A percentile compares a stretch with the other conserved stretches of the same genome.
Conservation (phyloP, 2,113 vertebrate genomes). For the Xiphias gladius region DNA sequence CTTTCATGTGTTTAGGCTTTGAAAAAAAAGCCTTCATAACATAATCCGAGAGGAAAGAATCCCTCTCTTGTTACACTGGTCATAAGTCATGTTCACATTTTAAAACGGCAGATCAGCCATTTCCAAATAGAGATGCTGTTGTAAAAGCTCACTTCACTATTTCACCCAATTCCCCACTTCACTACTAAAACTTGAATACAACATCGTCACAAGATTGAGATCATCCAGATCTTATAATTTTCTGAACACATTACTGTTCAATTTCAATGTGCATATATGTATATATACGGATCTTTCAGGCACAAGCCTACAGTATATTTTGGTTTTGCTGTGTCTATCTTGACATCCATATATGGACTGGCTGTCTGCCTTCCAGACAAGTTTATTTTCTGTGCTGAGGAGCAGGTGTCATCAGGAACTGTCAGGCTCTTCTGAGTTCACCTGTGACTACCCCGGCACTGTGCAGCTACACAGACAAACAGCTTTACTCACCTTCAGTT, state of each 20-base stretch:
- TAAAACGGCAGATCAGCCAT: too few species aligned
- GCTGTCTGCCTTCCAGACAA: slow-evolving; percentile 6
- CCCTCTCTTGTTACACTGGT: too few species aligned
- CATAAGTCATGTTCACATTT: too few species aligned
- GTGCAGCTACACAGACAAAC: slow-evolving; percentile 58
- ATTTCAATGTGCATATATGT: too few species aligned
- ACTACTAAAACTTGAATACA: neutral
- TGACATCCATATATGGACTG: slow-evolving; percentile 30
- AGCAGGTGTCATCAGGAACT: slow-evolving; percentile 32
- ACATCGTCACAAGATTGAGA: neutral
- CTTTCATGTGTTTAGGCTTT: too few species aligned
- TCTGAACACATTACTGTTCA: too few species aligned
- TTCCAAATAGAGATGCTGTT: too few species aligned
- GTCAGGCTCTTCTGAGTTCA: slow-evolving; percentile 35
- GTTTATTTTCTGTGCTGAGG: slow-evolving; percentile 20
- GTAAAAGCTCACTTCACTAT: too few species aligned
- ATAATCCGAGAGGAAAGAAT: too few species aligned
- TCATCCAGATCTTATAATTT: too few species aligned
- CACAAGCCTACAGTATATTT: neutral
- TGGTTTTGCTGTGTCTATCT: neutral
- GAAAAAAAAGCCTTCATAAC: too few species aligned
- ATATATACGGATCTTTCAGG: neutral
- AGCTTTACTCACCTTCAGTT: slow-evolving; percentile 66
- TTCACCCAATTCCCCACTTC: too few species aligned
- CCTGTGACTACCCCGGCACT: slow-evolving; percentile 42